Evolutionary conservation across 2,888 invertebrate genomes (phyloP), one percentile per base, ranked within the genome.

Genomic region (Creontiades dilutus): DNA sequence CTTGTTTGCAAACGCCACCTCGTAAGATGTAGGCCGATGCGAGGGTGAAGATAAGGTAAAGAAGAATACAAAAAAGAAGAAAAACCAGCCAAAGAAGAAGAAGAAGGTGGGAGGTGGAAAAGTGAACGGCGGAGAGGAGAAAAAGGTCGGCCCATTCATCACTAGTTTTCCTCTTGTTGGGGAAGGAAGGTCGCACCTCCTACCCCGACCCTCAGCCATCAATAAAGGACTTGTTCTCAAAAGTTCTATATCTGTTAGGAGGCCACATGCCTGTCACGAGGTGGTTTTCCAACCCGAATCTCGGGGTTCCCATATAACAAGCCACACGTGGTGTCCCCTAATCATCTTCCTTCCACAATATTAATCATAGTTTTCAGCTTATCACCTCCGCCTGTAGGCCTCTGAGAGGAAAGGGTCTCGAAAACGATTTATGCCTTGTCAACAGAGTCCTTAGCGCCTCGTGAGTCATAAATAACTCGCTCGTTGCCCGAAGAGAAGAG

Each of bases 371-470:
- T 61, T 85, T 85, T 61, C 57, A 28, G 61, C 19, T 57, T 14
- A 52, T 27, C 37, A 19, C 52, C 16, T 23, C 23, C 23, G 12
- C 11, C 23, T 23, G 68, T 3, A 23, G 68, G 68, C 37, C 37
- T 37, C 37, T 37, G 37, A 37, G 37, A 37, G 37, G 37, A 37
- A 23, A 68, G 16, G 68, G 68, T 23, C 68, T 78, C 47, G 46
- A 52, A 82, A 82, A 52, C 82, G 86, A 86, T 86, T 86, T 86
- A 86, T 86, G 68, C 75, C 86, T 86, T 86, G 86, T 86, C 86
- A 86, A 86, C 86, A 86, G 46, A 37, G 86, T 86, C 75, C 37
- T 86, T 86, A 86, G 86, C 75, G 86, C 47, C 86, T 75, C 55
- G 75, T 75, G 28, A 68, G 86, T 86, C 46, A 86, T 86, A 86